Percentiles rank a stretch among this genome's conserved stretches.
These are phyloP conservation scores for Bagarius yarrelli DNA, from an alignment of 2,113 vertebrate species.

Conservation along the genomic window DNA sequence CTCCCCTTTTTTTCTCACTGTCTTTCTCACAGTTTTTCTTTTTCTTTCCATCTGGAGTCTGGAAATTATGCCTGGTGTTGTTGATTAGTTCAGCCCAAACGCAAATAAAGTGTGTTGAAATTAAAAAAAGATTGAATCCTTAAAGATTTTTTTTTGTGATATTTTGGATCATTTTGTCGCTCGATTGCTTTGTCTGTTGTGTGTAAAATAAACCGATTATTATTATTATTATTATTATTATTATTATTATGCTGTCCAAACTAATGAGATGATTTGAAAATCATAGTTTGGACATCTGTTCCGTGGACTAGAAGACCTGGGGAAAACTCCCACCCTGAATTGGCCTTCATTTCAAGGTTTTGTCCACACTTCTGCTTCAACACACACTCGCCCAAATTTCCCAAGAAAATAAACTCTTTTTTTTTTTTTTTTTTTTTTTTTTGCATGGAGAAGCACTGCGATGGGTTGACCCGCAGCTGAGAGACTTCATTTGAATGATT, in stretches of 20 bases:
- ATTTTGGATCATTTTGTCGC: background rate
- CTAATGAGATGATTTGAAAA: background rate
- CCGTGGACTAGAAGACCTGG: background rate
- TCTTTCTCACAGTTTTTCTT: no score
- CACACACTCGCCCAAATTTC: background rate
- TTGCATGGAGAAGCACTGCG: conserved; percentile 43
- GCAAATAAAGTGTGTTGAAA: no score
- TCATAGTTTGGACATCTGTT: background rate
- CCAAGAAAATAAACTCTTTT: background rate
- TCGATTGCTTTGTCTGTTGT: background rate
- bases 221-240: no score
- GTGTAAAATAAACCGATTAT: background rate
- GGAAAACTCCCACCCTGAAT: background rate
- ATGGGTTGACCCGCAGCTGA: conserved; percentile 43
- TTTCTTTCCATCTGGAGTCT: no score
- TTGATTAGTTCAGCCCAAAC: no score
- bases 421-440: background rate
- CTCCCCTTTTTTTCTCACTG: no score
- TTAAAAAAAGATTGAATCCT: no score
- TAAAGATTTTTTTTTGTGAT: no score
- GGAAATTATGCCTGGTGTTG: no score
- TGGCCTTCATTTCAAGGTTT: background rate
- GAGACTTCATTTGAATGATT: conserved; percentile 45
- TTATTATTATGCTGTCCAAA: background rate
- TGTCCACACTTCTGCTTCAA: background rate